Evolutionary conservation across 2,888 invertebrate genomes (phyloP), one percentile per base, ranked within the genome.

Genomic region (Mythimna albipuncta): DNA sequence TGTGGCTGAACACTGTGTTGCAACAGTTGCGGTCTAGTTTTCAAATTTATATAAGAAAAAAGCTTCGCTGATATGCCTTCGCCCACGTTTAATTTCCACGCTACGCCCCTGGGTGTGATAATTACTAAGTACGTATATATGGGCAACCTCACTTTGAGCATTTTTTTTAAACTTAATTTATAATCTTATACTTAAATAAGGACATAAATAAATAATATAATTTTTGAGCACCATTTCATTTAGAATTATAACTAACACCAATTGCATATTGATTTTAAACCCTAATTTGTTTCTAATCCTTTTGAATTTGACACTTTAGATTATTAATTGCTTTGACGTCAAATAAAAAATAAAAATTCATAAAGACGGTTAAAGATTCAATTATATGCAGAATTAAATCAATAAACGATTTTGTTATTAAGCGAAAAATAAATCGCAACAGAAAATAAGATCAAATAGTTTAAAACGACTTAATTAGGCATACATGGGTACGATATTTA

Each of bases 111-210:
- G 32, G 32, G 1, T 57, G 13, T 21, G 7, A 52, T 52, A 69
- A 54, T 68, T 35, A 55, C 19, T 69, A 61, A n/a, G 19, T 84
- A 83, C 78, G 77, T 84, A 84, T 77, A 47, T 35, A 41, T 5
- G 76, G 77, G 75, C 79, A 71, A 81, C 81, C 79, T 74, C 77
- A 74, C 10, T 64, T 81, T 79, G 78, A 81, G 77, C 72, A 72
- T 50, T 64, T 19, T 64, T 72, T 47, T 47, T 47, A 65, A 67
- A 26, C 47, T 41, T 59, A 75, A 44, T 44, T 41, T 5, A 64
- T 58, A 9, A 38, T 38, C 32, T n/a, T 55, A 54, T 10, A 4
- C 41, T 1, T 62, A 66, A 52, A 26, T 55, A 32, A 35, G 11
- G 2, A 35, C 62, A 50, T 64, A 21, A 62, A 52, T 68, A 61